Evolutionary conservation across 2,888 invertebrate species (phyloP), one percentile per base, ranked within the genome.

Genomic region (Epistrophe grossulariae): DNA sequence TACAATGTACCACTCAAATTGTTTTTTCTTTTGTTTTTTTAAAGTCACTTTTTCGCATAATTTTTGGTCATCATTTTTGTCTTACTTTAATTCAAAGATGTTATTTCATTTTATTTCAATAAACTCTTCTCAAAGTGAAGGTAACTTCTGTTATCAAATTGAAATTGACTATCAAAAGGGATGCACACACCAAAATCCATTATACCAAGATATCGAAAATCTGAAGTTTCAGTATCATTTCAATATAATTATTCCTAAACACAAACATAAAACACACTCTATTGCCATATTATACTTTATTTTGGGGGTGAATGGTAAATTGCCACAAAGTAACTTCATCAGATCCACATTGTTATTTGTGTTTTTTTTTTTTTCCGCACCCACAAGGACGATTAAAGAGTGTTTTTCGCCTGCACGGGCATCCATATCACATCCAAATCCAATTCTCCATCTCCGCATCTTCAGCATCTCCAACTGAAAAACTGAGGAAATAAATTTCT

Each of bases 211-310:
- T 28, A 55, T 55, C 28, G 28, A 8, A 28, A 55, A 55, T 55
- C 55, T 28, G 28, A 8, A 28, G 15, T 13, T 7, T 28, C 28
- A 55, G 55, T 28, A 55, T 55, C 28, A 55, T 55, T 55, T 59
- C 57, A 59, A 59, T 50, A 73, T 50, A 73, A 81, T 81, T 78
- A 73, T 73, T 55, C 43, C 60, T 52, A 17, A 77, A 79, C 40
- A 70, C 64, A 45, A 52, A 64, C 64, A 82, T 84, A 80, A 84
- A 80, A 60, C 68, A 73, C 77, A 81, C 72, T 68, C 77, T 7
- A 40, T 60, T 43, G 24, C 68, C 45, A 73, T 60, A n/a, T 68
- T 60, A 50, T 43, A 66, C 57, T 62, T 9, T 9, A 1, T 17
- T 15, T n/a, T n/a, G 11, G 13, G 59, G 59, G 35, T 59, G 13